Evolutionary conservation across 2,888 invertebrate genomes (phyloP).

Genomic region (Caenorhabditis sulstoni): DNA sequence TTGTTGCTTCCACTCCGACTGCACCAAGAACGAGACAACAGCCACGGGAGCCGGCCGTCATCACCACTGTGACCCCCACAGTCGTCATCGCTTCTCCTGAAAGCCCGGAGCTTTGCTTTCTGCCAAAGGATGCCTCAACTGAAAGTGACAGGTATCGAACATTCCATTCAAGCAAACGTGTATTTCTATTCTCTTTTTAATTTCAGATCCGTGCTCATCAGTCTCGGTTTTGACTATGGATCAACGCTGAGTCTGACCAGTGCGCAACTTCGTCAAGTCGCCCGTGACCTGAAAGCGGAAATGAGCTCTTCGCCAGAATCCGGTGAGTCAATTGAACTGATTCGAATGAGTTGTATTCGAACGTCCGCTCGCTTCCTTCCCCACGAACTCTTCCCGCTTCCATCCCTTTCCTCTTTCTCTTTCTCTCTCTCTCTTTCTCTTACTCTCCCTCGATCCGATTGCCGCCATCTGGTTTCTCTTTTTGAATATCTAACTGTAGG

Average conservation of each 20-base stretch:
- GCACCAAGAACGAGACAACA: conserved; percentile 15
- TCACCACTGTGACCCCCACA: conserved; percentile 18
- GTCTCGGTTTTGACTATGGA: conserved; percentile 68
- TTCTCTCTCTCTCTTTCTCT: conserved; percentile 11
- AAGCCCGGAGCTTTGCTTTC: conserved; percentile 8
- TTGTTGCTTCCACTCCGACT: conserved; percentile 11
- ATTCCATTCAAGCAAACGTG: not conserved
- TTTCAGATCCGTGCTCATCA: conserved; percentile 67
- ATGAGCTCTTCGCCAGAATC: conserved; percentile 62
- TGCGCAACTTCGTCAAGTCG: conserved; percentile 9
- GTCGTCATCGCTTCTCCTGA: not conserved
- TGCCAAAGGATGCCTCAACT: conserved; percentile 61
- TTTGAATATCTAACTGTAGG: conserved; percentile 42
- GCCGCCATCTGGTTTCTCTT: conserved; percentile 15
- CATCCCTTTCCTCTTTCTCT: conserved; percentile 1
- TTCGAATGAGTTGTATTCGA: not conserved
- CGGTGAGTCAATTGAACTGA: conserved; percentile 42
- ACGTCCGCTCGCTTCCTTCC: conserved; percentile 11
- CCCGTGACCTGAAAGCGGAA: conserved; percentile 34
- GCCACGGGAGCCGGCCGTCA: conserved; percentile 15
- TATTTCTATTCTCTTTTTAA: not conserved
- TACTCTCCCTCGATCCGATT: not conserved
- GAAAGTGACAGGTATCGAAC: conserved; percentile 62
- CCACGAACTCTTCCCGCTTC: conserved; percentile 7
- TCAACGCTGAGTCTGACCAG: conserved; percentile 52